Evolutionary conservation across 2,888 invertebrate species (phyloP).

Genomic region (Hirtodrosophila alboralis): DNA sequence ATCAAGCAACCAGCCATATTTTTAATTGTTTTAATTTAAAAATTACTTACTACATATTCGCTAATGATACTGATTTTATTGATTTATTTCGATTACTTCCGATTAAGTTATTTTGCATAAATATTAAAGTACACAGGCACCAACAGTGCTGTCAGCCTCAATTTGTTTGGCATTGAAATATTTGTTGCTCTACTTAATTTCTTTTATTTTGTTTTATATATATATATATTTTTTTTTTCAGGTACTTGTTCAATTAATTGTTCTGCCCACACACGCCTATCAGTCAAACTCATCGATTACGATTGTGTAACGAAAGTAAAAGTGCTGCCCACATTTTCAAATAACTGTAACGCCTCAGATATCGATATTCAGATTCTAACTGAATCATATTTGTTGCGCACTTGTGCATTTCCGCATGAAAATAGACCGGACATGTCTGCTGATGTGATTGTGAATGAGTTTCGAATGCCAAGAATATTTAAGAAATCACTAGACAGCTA

Average conservation of each 20-base stretch:
- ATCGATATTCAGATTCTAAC: slow-evolving; percentile 20
- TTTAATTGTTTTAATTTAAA: too few relatives aligned
- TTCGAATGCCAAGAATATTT: slow-evolving; percentile 1
- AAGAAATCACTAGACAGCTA: too few relatives aligned
- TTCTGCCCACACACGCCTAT: slow-evolving; percentile 42
- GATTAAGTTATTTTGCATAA: too few relatives aligned
- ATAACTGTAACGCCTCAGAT: slow-evolving; percentile 2
- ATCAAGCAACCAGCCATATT: too few relatives aligned
- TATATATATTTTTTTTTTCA: background rate
- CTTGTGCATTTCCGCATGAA: slow-evolving; percentile 25
- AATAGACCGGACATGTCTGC: slow-evolving; percentile 4
- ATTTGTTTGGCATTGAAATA: slow-evolving; percentile 48
- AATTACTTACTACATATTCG: too few relatives aligned
- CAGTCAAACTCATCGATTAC: slow-evolving; percentile 50
- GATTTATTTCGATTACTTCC: too few relatives aligned
- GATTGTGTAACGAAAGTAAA: slow-evolving; percentile 55
- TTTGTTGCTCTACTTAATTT: slow-evolving; percentile 12
- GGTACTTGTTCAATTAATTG: slow-evolving; percentile 24
- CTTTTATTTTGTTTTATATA: background rate
- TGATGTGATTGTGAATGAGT: background rate
- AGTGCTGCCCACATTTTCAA: slow-evolving; percentile 37
- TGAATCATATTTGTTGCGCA: background rate
- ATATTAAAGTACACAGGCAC: too few relatives aligned
- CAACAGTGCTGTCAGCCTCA: slow-evolving; percentile 1
- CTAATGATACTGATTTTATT: too few relatives aligned